Conservation (phyloP, 2,113 vertebrate genomes). For the Xerus inauris region DNA sequence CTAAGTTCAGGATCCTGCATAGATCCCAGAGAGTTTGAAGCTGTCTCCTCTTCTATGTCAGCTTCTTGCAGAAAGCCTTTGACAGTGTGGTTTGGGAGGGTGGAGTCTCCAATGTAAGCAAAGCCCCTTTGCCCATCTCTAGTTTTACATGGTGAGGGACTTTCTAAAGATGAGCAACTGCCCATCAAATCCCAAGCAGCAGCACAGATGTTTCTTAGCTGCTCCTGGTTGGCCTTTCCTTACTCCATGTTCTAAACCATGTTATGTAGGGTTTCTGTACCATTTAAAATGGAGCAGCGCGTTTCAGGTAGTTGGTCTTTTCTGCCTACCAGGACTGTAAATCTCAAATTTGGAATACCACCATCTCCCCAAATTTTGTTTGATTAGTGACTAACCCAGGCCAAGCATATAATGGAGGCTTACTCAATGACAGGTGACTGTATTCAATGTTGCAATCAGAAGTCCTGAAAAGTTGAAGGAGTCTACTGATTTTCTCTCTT, state of each 20-base stretch:
- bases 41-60: not conserved
- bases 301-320: not conserved
- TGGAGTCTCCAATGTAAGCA: not conserved
- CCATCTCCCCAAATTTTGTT: not conserved
- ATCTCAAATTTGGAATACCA: not conserved
- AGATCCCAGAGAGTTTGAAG: not conserved
- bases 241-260: not conserved
- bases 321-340: not conserved
- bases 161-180: not conserved
- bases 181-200: not conserved
- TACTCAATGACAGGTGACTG: not conserved
- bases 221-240: not conserved
- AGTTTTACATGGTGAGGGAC: not conserved
- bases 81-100: not conserved
- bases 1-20: not conserved
- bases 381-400: not conserved
- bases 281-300: not conserved
- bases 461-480: not conserved
- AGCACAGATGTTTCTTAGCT: not conserved
- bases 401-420: not conserved
- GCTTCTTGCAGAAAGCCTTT: not conserved
- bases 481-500: not conserved
- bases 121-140: not conserved
- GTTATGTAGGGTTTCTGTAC: not conserved
- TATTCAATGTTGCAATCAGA: not conserved